Base-by-base conservation (phyloP, 2,113 vertebrate genomes). In the Siniperca knerii region DNA sequence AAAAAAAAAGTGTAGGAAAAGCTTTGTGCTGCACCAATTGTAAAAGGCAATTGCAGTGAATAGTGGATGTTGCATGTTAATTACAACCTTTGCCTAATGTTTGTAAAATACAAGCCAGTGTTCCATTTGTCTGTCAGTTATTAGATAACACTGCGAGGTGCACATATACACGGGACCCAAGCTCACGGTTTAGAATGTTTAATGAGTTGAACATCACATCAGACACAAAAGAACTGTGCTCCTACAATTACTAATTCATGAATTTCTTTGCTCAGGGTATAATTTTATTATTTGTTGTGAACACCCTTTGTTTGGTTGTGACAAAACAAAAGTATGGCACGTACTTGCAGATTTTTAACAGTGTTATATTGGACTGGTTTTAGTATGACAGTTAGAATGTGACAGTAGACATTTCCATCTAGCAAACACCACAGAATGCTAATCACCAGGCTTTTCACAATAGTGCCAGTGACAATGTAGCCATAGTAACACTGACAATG, bases 101-200 rank as follows among this genome's bases (percentile, higher is more conserved):
- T 88, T 88, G 76, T 84, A 92, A 90, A 94, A 93, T 84, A 89
- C 87, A 94, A 92, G 82, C 80, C 74, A 69, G 68, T 65, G 65
- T 91, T 93, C 87, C 81, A 85, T 95, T 93, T 94, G 92, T 93
- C 85, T 90, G 87, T 69, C 88, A 87, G 90, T 95, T 95, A 93
- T 92, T 90, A 87, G 83, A 86, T 89, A 90, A 93, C 90, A 93
- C 82, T 48, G 68, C 20, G 61, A 93, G 91, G 92, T 93, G 91
- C 87, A 88, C 64, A 75, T 83, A 86, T 80, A 86, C 81, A 76
- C 62, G 66, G 78, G 75, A 87, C 89, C 89, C 77, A 74, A 3
- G 78, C 70, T 67, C 75, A 84, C 86, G 85, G 92, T 89, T 92
- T 69, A 37, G 92, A 95, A 95, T 92, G 65, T 76, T 42, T 93